These are phyloP conservation scores for Chelonus insularis DNA, from an alignment of 1,140 invertebrate genomes.

Conservation along the genomic window DNA sequence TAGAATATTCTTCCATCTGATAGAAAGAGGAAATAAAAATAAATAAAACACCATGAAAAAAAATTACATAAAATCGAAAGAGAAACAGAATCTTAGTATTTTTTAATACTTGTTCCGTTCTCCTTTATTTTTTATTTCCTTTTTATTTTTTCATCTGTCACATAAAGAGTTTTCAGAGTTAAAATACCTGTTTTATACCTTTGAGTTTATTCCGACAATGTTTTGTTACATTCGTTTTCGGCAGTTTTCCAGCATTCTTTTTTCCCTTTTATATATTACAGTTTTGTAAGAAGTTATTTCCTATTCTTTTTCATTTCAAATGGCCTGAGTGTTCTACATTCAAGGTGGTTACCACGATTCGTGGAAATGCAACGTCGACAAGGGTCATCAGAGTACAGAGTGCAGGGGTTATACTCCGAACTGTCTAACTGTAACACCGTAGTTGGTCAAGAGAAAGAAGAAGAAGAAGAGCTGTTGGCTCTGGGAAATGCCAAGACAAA, in stretches of 20 bases:
- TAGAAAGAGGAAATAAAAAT: no score
- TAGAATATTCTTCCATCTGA: no score
- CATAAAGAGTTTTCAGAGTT: constrained; percentile 11
- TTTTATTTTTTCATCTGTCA: not conserved
- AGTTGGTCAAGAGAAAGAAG: not conserved
- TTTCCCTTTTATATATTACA: constrained; percentile 17
- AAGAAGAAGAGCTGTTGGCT: not conserved
- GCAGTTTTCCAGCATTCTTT: not conserved
- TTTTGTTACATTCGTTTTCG: constrained; percentile 20
- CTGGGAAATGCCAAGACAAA: not conserved
- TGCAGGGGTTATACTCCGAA: not conserved
- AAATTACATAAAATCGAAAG: no score
- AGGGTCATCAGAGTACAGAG: constrained; percentile 17
- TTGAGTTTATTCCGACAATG: not conserved
- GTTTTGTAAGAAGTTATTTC: not conserved
- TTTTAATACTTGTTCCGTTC: not conserved
- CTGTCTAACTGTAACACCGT: constrained; percentile 2
- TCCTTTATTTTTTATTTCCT: not conserved
- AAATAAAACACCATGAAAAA: no score
- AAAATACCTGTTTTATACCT: constrained; percentile 18
- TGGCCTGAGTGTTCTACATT: not conserved
- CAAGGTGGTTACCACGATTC: constrained; percentile 29
- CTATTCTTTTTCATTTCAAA: not conserved
- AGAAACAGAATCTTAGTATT: constrained; percentile 14
- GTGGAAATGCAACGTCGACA: constrained; percentile 35